Base-by-base conservation (phyloP, 2,888 invertebrate species). In the Onthophagus sagittarius region DNA sequence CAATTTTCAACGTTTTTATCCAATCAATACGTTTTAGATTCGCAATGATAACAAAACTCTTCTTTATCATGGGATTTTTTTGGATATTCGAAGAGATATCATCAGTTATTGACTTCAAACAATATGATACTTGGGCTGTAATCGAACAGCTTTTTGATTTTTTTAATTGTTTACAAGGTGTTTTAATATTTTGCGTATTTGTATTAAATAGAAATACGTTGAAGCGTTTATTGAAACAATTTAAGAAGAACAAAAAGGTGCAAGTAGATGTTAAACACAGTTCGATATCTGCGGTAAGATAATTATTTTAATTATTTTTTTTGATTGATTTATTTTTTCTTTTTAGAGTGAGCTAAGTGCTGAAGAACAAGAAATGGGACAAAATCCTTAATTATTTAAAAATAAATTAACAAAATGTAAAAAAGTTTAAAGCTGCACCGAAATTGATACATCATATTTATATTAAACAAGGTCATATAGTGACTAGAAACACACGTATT, bases 41-140 rank as follows among this genome's bases (percentile, higher is more conserved):
- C 13, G 14, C 23, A 13, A 72, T 14, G 33, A 65, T 64, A n/a
- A 33, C 39, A 0, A 65, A 64, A 15, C 15, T 72, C 5, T 72
- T 72, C 33, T 31, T 72, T n/a, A 62, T 72, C 64, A 72, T 72
- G 72, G 72, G 72, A 5, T 15, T 72, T 15, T 63, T 15, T 13
- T 72, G 72, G 72, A 72, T 15, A 9, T 72, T 72, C 7, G 72
- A 72, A 7, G 65, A 39, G 5, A 39, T 72, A 33, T 39, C 67
- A 15, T 31, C 72, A 0, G 14, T 72, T 5, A 31, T 72, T 13
- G 31, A 39, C 14, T 72, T 72, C 33, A 72, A 72, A 65, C 33
- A 14, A 13, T 39, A 65, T 62, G 15, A 6, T 6, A 31, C 15
- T 7, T n/a, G 64, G 15, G 53, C 31, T 23, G 15, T 32, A 4